Base-by-base conservation (phyloP, 2,888 invertebrate species). In the Napeogenes sylphis region DNA sequence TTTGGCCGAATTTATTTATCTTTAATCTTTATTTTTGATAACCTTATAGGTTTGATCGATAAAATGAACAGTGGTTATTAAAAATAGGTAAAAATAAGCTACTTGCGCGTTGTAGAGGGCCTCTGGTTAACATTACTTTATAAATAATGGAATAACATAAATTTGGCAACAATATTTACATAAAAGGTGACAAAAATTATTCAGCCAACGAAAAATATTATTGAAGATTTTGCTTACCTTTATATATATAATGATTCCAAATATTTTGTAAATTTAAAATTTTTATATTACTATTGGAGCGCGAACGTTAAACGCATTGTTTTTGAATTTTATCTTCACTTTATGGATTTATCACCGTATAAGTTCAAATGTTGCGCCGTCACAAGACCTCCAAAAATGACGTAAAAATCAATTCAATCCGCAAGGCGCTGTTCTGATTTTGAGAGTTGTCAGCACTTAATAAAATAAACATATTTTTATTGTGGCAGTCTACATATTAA, bases 281-380 rank as follows among this genome's bases (percentile, higher is more conserved):
- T 46, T 58, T 42, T 46, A 45, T 42, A 45, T 42, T 45, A 38
- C 55, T 58, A 65, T 61, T 55, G 51, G 13, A 32, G 58, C 21
- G 56, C 51, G 47, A 63, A 62, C 14, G 32, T 55, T 51, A 65
- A 56, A 61, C 55, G 33, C 66, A 66, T 68, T 60, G 13, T 69
- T 66, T 65, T 68, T 45, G 12, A 35, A 59, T 66, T 65, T 58
- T 68, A 62, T 68, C 63, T 61, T 58, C 69, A 76, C 73, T 74
- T 73, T 62, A 69, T 56, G 62, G 66, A 74, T 73, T 77, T 80
- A 74, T 78, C 73, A 66, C 70, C 72, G 69, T 71, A 70, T 65
- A 67, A 79, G 80, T 90, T 90, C 75, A 87, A 90, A 90, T 87
- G 87, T 88, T 87, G 85, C 89, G 89, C 90, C 84, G 81, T 79